A percentile compares a stretch with the other conserved stretches of the same genome.
Evolutionary conservation across 2,888 invertebrate genomes (phyloP).

Genomic region (Cosmia trapezina): DNA sequence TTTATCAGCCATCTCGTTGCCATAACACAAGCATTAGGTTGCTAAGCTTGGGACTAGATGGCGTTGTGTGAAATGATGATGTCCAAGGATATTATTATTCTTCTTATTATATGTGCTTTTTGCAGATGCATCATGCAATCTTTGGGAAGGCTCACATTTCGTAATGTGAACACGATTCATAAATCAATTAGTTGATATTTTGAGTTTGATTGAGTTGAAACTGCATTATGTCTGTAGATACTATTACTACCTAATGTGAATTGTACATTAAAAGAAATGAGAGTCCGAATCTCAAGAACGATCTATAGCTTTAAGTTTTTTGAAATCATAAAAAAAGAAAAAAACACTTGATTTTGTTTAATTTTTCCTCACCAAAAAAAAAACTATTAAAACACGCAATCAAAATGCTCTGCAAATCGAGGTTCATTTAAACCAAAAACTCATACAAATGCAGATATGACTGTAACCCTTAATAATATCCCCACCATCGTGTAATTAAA

Average conservation of each 20-base stretch:
- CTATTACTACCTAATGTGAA: not conserved
- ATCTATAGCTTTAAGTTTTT: not conserved
- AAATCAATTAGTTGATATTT: not conserved
- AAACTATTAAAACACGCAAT: too few species aligned
- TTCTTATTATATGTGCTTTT: not conserved
- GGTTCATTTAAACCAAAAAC: not conserved
- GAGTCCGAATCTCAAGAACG: not conserved
- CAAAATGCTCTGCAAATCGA: too few species aligned
- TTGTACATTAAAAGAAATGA: too few species aligned
- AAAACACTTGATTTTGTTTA: too few species aligned
- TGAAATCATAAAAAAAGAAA: too few species aligned
- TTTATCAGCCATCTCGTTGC: too few species aligned
- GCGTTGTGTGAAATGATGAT: too few species aligned
- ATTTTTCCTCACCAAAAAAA: too few species aligned
- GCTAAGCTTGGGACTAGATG: too few species aligned
- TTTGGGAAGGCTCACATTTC: not conserved
- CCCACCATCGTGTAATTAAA: constrained; percentile 45
- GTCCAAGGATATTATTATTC: too few species aligned
- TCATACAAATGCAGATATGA: constrained; percentile 12
- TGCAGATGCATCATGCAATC: not conserved
- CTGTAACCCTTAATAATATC: constrained; percentile 1
- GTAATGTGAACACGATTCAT: not conserved
- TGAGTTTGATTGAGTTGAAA: not conserved
- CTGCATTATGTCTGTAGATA: too few species aligned
- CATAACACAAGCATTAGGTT: too few species aligned